These are phyloP conservation scores for Vombatus ursinus DNA, from an alignment of 2,113 vertebrate species.

Conservation along the genomic window DNA sequence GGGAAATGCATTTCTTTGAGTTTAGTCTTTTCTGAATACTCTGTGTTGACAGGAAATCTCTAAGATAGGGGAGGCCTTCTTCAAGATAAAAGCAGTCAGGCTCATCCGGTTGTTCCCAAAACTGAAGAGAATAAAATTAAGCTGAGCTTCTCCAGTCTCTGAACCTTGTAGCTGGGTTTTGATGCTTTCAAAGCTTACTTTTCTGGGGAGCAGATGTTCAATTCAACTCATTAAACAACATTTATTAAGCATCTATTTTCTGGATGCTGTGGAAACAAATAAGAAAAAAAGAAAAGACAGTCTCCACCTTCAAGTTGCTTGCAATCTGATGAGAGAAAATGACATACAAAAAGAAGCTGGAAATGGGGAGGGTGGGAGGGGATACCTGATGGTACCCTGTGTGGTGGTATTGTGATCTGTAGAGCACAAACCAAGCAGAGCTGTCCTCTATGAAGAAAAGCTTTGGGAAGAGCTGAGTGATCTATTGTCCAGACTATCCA, in stretches of 20 bases:
- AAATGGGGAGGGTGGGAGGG: not conserved
- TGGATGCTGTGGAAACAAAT: not conserved
- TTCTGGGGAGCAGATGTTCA: not conserved
- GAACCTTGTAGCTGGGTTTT: not conserved
- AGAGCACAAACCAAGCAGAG: not conserved
- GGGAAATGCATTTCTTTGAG: not conserved
- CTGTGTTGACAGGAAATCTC: not conserved
- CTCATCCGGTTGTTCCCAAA: not conserved
- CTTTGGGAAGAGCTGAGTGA: no score
- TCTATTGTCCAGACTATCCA: not conserved
- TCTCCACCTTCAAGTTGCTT: not conserved
- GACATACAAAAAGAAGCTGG: not conserved
- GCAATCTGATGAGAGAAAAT: not conserved
- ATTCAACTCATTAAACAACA: not conserved
- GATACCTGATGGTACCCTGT: not conserved
- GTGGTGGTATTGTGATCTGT: not conserved
- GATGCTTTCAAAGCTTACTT: not conserved
- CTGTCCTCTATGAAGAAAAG: not conserved
- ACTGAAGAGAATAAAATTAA: not conserved
- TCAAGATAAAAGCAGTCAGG: not conserved
- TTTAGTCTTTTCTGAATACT: not conserved
- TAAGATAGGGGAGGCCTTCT: not conserved
- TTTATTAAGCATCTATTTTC: not conserved
- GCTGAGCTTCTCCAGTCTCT: not conserved
- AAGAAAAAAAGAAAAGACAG: not conserved